phyloP scores from a whole-genome alignment of 2,797 vertebrate species.

The Sciaenops ocellatus region DNA sequence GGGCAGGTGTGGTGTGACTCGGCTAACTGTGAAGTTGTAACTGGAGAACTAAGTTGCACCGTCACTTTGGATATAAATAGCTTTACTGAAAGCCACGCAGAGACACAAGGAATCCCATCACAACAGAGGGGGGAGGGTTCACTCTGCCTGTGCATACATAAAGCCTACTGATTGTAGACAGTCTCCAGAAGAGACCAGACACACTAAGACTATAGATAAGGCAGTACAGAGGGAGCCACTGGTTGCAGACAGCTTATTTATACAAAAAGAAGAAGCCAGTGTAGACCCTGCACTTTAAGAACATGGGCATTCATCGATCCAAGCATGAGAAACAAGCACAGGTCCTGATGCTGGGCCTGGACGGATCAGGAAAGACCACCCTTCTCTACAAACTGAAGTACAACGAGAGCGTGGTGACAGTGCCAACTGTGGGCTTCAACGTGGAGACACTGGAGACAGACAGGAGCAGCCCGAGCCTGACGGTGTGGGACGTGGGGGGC shows the following conservation, averaged over 20 bases:
- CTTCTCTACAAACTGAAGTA: conserved; percentile 92
- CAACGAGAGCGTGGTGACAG: conserved; percentile 85
- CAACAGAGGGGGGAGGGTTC: conserved; percentile 64
- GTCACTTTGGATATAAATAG: conserved; percentile 75
- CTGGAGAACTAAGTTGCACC: conserved; percentile 64
- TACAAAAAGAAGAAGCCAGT: conserved; percentile 8
- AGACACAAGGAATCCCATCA: conserved; percentile 56
- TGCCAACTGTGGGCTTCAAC: conserved; percentile 92
- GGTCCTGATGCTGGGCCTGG: conserved; percentile 91
- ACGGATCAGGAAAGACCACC: conserved; percentile 91
- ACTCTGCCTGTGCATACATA: conserved; percentile 56
- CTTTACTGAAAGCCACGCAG: conserved; percentile 70
- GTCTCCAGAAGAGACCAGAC: conserved; percentile 39
- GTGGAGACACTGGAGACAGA: conserved; percentile 90
- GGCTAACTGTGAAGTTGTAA: conserved; percentile 52
- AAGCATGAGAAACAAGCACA: conserved; percentile 82
- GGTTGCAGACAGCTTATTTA: conserved; percentile 19
- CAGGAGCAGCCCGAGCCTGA: conserved; percentile 79
- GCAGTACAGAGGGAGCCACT: conserved; percentile 23
- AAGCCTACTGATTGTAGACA: conserved; percentile 42
- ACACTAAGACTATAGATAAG: conserved; percentile 43
- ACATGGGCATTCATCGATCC: conserved; percentile 88
- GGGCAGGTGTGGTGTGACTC: conserved; percentile 71
- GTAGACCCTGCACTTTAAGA: conserved; percentile 1
- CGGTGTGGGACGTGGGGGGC: conserved; percentile 94